Base-by-base conservation (phyloP, 2,797 vertebrate genomes). In the Poeciliopsis turneri region DNA sequence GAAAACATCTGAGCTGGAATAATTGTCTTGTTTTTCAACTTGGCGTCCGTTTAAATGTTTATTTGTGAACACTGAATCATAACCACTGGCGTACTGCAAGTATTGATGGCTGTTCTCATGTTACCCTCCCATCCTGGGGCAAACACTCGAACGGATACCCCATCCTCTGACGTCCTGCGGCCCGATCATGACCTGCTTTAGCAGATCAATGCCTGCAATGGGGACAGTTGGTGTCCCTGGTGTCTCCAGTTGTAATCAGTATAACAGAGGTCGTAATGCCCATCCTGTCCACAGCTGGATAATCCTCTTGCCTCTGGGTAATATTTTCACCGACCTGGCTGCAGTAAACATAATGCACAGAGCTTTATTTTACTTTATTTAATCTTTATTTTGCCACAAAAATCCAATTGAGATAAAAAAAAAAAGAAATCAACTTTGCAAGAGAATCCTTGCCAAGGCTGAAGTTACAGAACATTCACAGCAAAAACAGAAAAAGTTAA, bases 161-260 rank as follows among this genome's bases (percentile, higher is more conserved):
- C 64, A 69, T 89, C 82, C 82, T 80, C 46, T n/a, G 84, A 88
- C 86, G 81, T 87, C 88, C 88, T 85, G 83, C 86, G 80, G 59
- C 43, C 69, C 88, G 89, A 84, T 82, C 86, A 91, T 89, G 84
- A 91, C 86, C 89, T 86, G 81, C 79, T 90, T 84, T 85, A 66
- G 4, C 64, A 20, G 53, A 90, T 92, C 92, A 78, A 92, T 92
- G 85, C 55, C 61, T 76, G 59, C 68, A 86, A 85, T 2, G 13
- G 78, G 85, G 84, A 51, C 86, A 86, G 75, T 77, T 73, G 45
- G 75, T 70, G 83, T 80, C 64, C 43, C 55, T 75, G 47, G 23
- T 18, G 13, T 74, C 53, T 74, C 75, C 70, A 10, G 9, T 46
- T 39, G 66, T 51, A 72, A 72, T 36, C 70, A 16, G n/a, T 23